Percentiles rank a stretch among this genome's conserved stretches.
Evolutionary conservation across 2,888 invertebrate genomes (phyloP).

Genomic region (Rhimphoctona megacephalus): DNA sequence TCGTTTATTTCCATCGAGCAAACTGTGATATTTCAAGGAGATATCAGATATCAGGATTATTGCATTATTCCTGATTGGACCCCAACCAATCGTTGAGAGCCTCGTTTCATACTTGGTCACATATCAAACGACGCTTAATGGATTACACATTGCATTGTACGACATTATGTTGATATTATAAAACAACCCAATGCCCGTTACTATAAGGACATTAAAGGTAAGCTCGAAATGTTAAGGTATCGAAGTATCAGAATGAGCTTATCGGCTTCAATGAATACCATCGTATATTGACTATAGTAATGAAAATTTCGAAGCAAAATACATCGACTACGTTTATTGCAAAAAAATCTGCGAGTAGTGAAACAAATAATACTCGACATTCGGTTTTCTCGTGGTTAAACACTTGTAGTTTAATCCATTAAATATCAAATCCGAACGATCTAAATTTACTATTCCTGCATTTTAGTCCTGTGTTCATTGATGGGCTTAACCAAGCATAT

Average conservation of each 20-base stretch:
- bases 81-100: slow-evolving; percentile 13
- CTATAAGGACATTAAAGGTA: background rate
- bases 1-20: slow-evolving; percentile 28
- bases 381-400: background rate
- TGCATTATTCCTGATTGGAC: slow-evolving; percentile 27
- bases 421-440: background rate
- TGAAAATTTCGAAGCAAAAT: no score
- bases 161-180: background rate
- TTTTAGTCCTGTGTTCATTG: background rate
- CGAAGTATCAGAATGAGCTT: background rate
- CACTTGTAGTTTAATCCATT: background rate
- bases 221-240: background rate
- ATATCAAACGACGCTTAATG: slow-evolving; percentile 14
- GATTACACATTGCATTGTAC: background rate
- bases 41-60: slow-evolving; percentile 39
- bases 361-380: background rate
- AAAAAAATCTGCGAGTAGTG: background rate
- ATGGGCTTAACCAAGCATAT: background rate
- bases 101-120: background rate
- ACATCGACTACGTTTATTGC: background rate
- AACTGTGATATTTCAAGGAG: slow-evolving; percentile 40
- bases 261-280: no score
- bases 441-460: no score
- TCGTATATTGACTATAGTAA: no score
- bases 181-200: background rate